Percentiles rank a stretch among this genome's conserved stretches.
These are phyloP conservation scores for Coregonus suidteri DNA, from an alignment of 2,797 vertebrate species.

Conservation along the genomic window DNA sequence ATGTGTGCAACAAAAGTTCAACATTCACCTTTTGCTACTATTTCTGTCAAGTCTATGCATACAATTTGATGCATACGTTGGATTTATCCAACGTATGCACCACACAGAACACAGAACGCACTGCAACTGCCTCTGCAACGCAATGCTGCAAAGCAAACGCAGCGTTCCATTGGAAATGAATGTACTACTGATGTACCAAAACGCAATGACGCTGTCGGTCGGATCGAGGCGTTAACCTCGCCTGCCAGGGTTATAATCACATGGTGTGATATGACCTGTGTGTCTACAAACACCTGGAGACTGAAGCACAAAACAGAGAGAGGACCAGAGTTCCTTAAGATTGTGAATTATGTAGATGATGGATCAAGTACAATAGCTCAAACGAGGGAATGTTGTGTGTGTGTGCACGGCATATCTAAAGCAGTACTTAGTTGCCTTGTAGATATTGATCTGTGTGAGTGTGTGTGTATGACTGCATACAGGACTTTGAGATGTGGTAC, in stretches of 20 bases:
- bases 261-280: neutral
- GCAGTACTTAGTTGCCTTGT: conserved; percentile 28
- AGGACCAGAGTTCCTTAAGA: conserved; percentile 28
- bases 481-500: neutral
- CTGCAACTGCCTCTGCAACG: too few relatives aligned
- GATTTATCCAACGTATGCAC: too few relatives aligned
- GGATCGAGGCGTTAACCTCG: too few relatives aligned
- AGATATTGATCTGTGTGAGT: conserved; percentile 29
- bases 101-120: too few relatives aligned
- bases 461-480: conserved; percentile 9
- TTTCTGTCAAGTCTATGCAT: too few relatives aligned
- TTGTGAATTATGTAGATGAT: conserved; percentile 49
- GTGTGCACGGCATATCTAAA: conserved; percentile 19
- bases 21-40: too few relatives aligned
- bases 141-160: too few relatives aligned
- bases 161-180: too few relatives aligned
- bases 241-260: neutral
- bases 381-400: conserved; percentile 33
- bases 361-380: neutral
- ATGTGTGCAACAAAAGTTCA: too few relatives aligned
- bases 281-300: neutral
- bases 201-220: too few relatives aligned
- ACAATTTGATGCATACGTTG: too few relatives aligned
- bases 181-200: too few relatives aligned
- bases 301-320: conserved; percentile 23